Base-by-base conservation (phyloP, 2,888 invertebrate genomes). In the Chloromyia formosa region DNA sequence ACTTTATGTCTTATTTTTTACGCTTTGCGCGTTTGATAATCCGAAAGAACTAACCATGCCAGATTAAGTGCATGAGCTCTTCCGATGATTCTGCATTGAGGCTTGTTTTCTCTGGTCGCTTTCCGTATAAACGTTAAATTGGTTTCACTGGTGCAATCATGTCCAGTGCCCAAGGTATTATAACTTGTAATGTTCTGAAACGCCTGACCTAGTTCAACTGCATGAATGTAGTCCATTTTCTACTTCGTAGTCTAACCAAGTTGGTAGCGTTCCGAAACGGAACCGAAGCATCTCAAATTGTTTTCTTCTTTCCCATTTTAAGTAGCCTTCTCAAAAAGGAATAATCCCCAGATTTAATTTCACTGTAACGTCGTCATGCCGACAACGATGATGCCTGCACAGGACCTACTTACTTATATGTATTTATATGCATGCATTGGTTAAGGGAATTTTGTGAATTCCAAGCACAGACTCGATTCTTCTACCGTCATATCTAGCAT, bases 261-360 rank as follows among this genome's bases (percentile, higher is more conserved):
- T 18, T 56, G 10, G 56, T 20, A n/a, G 18, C 56, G 56, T n/a
- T 56, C 56, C n/a, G 12, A 64, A 18, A 35, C 62, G 42, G n/a
- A 40, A 40, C 62, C 62, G 40, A 64, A 20, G 27, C 27, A 35
- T 35, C 27, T 40, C 62, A 12, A n/a, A 49, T 5, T 49, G 49
- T 12, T 56, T n/a, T 56, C 56, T 56, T 56, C 20, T 18, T 64
- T 42, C 1, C 27, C 27, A 7, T 42, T 42, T 42, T 64, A 64
- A 64, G 62, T 64, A 40, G 9, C 42, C 35, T 5, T 22, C 42
- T 42, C 62, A 40, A 64, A 35, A 40, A 42, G 62, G 62, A 35
- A 64, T 64, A 64, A 64, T 64, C 62, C 14, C 18, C n/a, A 40
- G 62, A 64, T 64, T 64, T 64, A 64, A 64, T 64, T 40, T 64